Evolutionary conservation across 92 coral and sea anemone species (phyloP), one percentile per base, ranked within the genome.

Genomic region (Phenganax marumi): DNA sequence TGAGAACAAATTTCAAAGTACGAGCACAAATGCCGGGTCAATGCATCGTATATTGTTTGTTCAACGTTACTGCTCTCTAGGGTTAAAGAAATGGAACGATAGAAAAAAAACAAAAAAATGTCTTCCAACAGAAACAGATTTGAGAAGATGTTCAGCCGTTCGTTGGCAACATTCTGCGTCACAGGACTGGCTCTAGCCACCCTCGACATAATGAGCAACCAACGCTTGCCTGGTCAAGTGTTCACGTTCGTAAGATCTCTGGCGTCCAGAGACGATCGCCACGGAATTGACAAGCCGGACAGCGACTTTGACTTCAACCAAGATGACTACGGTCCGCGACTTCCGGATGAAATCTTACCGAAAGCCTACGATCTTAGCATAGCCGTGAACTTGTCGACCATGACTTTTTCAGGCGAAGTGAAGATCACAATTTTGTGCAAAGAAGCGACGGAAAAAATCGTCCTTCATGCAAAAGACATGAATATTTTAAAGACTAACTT

Each of bases 311-410:
- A 89, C 53, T 85, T 79, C 55, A 76, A 72, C 17, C 87, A 86
- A 52, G 94, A 93, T 2, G 89, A 89, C 85, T 80, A 91, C 39
- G 57, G 89, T 63, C 87, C 85, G 68, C 83, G 89, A 69, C 88
- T 92, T 0, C 94, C 97, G 5, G 88, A 85, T 83, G 91, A 91
- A 62, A 62, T 92, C 55, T 16, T 79, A 79, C 97, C 97, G 7
- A 71, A 87, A 64, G 87, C 87, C 17, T 92, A 92, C 85, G 89
- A 91, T 65, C 78, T 92, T 18, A 89, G 86, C 84, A 88, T 92
- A 75, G 86, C 91, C n/a, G 92, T 92, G 23, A 84, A 92, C 17
- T 70, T 91, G 51, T 81, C 88, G 50, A 89, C 80, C 23, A 87
- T 91, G 56, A 85, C 87, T 23, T 92, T 92, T 62, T 86, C 87